Percentiles rank a stretch among this genome's conserved stretches.
Evolutionary conservation across 2,888 invertebrate genomes (phyloP).

Genomic region (Oscheius onirici): DNA sequence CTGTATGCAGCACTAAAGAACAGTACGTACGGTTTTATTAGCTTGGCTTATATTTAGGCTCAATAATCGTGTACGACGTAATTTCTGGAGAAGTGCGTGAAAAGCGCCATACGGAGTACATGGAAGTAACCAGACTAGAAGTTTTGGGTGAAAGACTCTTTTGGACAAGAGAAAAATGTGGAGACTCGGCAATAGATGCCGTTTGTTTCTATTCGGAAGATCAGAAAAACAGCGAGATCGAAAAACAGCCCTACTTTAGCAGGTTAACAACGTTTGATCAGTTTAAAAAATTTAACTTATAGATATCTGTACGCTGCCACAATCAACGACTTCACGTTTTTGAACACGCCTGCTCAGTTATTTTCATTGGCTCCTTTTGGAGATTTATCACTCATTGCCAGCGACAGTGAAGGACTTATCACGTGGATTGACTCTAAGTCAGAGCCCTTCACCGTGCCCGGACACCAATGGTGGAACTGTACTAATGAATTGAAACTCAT

Average conservation of each 20-base stretch:
- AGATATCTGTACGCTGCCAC: conserved; percentile 25
- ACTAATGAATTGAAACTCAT: conserved; percentile 17
- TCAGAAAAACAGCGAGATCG: conserved; percentile 15
- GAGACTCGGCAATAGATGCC: conserved; percentile 43
- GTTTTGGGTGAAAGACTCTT: conserved; percentile 39
- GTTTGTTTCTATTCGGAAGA: conserved; percentile 45
- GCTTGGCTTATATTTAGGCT: not conserved
- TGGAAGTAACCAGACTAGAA: conserved; percentile 34
- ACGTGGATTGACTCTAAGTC: conserved; percentile 46
- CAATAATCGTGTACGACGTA: conserved; percentile 38
- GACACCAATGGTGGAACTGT: conserved; percentile 7
- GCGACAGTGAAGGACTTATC: conserved; percentile 47
- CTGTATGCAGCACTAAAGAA: conserved; percentile 56
- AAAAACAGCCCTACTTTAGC: conserved; percentile 26
- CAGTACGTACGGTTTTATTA: conserved; percentile 36
- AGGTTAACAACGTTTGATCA: no score
- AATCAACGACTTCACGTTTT: conserved; percentile 17
- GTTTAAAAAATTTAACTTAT: no score
- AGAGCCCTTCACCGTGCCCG: conserved; percentile 16
- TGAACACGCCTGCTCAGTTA: not conserved
- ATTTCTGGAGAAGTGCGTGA: conserved; percentile 37
- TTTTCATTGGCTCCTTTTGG: conserved; percentile 10
- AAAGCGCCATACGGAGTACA: conserved; percentile 34
- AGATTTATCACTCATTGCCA: conserved; percentile 46
- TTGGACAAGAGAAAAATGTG: conserved; percentile 49